Percentiles rank a stretch among this genome's conserved stretches.
phyloP scores from a whole-genome alignment of 2,888 invertebrate species.

The Ligdia adustata region DNA sequence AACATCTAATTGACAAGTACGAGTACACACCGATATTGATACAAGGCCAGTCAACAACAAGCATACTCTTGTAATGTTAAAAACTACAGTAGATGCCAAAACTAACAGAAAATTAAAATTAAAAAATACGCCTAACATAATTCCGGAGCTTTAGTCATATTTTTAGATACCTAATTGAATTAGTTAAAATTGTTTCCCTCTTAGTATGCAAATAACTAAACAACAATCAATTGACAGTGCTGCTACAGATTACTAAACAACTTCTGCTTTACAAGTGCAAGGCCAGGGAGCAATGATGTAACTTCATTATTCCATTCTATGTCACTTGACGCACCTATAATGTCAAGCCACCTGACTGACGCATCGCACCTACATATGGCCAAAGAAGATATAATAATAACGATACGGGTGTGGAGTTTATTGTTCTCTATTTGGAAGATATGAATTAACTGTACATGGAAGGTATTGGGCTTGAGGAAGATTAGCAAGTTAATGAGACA shows the following conservation, averaged over 20 bases:
- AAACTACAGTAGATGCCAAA: too few species aligned
- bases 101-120: too few species aligned
- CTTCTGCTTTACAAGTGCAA: slow-evolving; percentile 22
- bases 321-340: not conserved
- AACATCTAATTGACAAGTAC: too few species aligned
- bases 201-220: not conserved
- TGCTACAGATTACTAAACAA: slow-evolving; percentile 9
- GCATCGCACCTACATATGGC: slow-evolving; percentile 23
- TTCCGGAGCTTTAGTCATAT: too few species aligned
- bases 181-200: too few species aligned
- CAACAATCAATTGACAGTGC: slow-evolving; percentile 9
- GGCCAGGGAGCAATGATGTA: slow-evolving; percentile 25
- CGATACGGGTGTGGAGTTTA: slow-evolving; percentile 19
- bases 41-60: too few species aligned
- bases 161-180: too few species aligned
- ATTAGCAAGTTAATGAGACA: slow-evolving; percentile 2
- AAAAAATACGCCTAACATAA: too few species aligned
- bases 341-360: slow-evolving; percentile 32
- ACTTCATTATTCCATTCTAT: slow-evolving; percentile 2
- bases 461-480: slow-evolving; percentile 1
- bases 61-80: too few species aligned
- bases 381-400: too few species aligned
- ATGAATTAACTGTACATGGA: slow-evolving; percentile 1
- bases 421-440: slow-evolving; percentile 22
- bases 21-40: too few species aligned